phyloP scores from a whole-genome alignment of 2,113 vertebrate species.

The Hemibagrus wyckioides region DNA sequence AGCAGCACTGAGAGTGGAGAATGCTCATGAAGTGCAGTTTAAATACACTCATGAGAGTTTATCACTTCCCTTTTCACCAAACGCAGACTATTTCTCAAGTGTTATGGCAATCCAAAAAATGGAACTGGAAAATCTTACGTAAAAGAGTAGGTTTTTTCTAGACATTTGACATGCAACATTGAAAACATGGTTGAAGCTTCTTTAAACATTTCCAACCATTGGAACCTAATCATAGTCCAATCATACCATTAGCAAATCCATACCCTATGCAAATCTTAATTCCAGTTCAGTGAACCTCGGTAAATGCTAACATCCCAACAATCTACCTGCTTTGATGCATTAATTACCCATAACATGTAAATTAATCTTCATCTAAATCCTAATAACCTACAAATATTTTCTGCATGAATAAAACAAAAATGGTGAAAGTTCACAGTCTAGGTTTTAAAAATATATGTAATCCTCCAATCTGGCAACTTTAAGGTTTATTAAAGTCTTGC shows the following conservation, averaged over 20 bases:
- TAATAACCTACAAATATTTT: no score
- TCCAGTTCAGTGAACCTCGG: neutral
- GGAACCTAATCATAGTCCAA: neutral
- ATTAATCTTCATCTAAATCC: no score
- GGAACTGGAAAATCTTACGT: neutral
- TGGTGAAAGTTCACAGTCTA: no score
- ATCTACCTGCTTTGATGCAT: no score
- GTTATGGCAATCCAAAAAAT: neutral
- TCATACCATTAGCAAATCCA: neutral
- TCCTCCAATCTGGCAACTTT: no score
- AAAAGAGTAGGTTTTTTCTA: neutral
- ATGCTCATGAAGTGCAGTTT: neutral
- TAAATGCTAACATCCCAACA: no score
- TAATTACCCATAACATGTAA: no score
- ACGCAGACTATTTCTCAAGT: neutral
- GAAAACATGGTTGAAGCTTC: neutral
- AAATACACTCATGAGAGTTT: conserved; percentile 13
- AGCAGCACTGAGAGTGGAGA: neutral
- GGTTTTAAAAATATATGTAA: no score
- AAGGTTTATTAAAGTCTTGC: no score
- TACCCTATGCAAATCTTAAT: neutral
- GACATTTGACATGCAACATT: neutral
- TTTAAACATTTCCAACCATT: neutral
- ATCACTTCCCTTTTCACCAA: neutral
- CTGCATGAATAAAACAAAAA: neutral